Conservation (phyloP, 92 coral and sea anemone genomes). For the Phenganax subtilis region DNA sequence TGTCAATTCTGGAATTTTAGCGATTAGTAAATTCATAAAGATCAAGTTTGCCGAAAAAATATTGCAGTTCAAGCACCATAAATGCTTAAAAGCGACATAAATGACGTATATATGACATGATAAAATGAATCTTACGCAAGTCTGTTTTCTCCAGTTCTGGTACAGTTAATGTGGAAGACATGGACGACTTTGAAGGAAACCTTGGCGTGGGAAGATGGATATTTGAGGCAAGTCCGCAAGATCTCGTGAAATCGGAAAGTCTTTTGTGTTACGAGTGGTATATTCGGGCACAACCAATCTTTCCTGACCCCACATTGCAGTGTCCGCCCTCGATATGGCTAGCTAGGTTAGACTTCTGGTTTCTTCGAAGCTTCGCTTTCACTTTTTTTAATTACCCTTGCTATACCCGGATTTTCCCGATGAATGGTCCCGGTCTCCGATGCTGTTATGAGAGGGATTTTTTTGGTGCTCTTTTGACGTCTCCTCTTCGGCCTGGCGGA, state of each 20-base stretch:
- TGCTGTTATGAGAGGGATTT: neutral
- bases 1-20: too few species aligned
- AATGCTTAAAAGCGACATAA: neutral
- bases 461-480: neutral
- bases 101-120: neutral
- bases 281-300: neutral
- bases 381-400: neutral
- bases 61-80: neutral
- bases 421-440: neutral
- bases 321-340: neutral
- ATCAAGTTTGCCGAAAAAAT: too few species aligned
- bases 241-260: neutral
- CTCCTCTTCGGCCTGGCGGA: neutral
- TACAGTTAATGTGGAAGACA: conserved; percentile 22
- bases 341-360: conserved; percentile 2
- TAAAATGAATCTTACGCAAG: neutral
- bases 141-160: conserved; percentile 14
- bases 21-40: too few species aligned
- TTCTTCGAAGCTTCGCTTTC: neutral
- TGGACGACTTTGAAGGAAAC: conserved; percentile 16
- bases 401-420: neutral
- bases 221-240: neutral
- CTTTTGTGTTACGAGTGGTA: conserved; percentile 17
- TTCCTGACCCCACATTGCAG: neutral
- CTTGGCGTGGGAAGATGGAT: conserved; percentile 30